Conservation (phyloP, 2,888 invertebrate genomes). For the Schizaphis graminum region DNA sequence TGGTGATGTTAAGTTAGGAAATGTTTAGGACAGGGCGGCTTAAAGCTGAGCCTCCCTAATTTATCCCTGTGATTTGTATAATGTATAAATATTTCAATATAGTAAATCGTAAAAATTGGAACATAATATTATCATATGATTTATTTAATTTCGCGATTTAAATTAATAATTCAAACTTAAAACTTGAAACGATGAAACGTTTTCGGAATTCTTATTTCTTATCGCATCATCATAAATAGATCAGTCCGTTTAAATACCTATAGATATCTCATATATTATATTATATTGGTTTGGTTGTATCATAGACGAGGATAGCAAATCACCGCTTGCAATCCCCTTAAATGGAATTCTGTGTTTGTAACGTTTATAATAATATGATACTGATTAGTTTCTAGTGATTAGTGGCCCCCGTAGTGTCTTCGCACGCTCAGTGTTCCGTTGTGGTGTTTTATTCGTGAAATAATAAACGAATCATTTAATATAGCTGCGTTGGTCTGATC, state of each 20-base stretch:
- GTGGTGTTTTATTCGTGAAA: background rate
- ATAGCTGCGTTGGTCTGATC: background rate
- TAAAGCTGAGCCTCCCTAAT: no score
- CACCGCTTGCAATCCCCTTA: background rate
- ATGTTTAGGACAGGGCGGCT: no score
- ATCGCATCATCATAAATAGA: slow-evolving; percentile 5
- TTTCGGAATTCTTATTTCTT: background rate
- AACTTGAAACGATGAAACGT: background rate
- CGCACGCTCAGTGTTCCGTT: background rate
- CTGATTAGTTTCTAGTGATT: background rate
- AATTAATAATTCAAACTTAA: background rate
- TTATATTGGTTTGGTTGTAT: background rate
- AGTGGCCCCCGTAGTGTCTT: background rate
- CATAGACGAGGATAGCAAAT: background rate
- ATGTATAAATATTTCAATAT: background rate
- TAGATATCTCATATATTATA: background rate
- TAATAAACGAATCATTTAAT: background rate
- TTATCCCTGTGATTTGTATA: background rate
- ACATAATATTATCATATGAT: background rate
- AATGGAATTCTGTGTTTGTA: slow-evolving; percentile 34
- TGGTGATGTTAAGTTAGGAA: no score
- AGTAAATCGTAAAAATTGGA: background rate
- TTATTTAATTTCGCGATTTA: background rate
- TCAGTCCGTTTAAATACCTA: background rate
- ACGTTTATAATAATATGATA: background rate